phyloP scores from a whole-genome alignment of 2,797 vertebrate genomes.

The Ispidina picta region DNA sequence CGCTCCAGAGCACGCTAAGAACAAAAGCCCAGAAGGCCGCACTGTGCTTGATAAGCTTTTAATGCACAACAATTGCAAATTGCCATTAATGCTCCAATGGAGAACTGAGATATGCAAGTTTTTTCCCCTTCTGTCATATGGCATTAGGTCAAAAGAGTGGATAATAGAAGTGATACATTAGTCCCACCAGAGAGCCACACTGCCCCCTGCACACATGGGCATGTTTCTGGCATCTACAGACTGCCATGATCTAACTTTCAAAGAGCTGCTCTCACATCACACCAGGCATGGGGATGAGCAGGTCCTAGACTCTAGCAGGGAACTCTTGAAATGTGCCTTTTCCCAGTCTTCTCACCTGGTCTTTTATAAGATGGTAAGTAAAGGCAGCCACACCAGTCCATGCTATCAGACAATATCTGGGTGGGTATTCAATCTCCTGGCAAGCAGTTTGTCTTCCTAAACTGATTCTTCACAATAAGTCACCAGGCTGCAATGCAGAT shows the following conservation, averaged over 20 bases:
- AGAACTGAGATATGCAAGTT: neutral
- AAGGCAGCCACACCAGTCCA: neutral
- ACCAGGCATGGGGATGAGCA: fast-evolving
- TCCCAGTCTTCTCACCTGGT: neutral
- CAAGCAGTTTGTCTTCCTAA: conserved; percentile 39
- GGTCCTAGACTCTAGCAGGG: neutral
- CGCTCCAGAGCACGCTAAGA: neutral
- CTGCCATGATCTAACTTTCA: neutral
- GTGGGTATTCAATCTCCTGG: neutral
- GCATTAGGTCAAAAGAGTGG: neutral
- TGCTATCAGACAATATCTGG: neutral
- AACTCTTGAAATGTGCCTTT: neutral
- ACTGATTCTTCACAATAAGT: conserved; percentile 20
- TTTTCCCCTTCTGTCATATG: neutral
- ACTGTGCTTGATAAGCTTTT: neutral
- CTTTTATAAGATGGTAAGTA: neutral
- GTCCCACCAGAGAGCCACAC: neutral
- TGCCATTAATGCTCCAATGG: neutral
- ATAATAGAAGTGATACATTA: neutral
- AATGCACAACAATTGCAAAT: conserved; percentile 7
- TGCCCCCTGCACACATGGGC: neutral
- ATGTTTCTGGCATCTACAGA: neutral
- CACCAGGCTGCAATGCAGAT: conserved; percentile 43
- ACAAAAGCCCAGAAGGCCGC: neutral
- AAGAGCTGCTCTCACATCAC: neutral